A percentile compares a stretch with the other conserved stretches of the same genome.
phyloP scores from a whole-genome alignment of 2,113 vertebrate genomes.

The Scomber colias region DNA sequence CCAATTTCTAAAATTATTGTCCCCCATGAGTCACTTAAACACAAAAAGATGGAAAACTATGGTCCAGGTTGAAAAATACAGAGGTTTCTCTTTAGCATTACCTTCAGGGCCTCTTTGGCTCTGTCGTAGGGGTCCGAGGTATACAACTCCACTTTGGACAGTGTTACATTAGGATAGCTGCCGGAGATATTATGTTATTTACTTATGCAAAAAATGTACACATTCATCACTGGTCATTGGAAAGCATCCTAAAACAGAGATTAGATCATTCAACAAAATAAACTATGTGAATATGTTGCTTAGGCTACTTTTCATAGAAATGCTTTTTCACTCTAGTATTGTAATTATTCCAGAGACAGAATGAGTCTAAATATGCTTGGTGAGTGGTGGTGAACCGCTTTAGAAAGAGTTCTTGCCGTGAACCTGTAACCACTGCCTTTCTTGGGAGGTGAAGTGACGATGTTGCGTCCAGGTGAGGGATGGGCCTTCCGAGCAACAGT shows the following conservation, averaged over 20 bases:
- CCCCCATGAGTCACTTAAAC: too few relatives aligned
- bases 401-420: constrained; percentile 17
- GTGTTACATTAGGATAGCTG: constrained; percentile 89
- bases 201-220: neutral
- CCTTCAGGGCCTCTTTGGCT: constrained; percentile 83
- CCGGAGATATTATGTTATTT: constrained; percentile 31
- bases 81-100: constrained; percentile 59
- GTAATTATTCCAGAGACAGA: neutral
- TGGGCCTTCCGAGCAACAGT: constrained; percentile 73
- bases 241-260: too few relatives aligned
- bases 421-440: constrained; percentile 92
- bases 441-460: constrained; percentile 90
- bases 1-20: too few relatives aligned
- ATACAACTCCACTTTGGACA: constrained; percentile 84
- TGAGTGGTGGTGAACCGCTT: neutral
- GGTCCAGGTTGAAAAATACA: neutral
- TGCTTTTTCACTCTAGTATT: neutral
- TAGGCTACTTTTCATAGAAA: neutral
- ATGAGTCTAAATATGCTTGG: neutral
- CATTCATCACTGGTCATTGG: too few relatives aligned
- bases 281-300: too few relatives aligned
- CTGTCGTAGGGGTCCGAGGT: constrained; percentile 85
- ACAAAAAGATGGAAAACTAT: too few relatives aligned
- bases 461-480: constrained; percentile 86
- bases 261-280: too few relatives aligned